Base-by-base conservation (phyloP, 2,113 vertebrate genomes). In the Raja brachyura region DNA sequence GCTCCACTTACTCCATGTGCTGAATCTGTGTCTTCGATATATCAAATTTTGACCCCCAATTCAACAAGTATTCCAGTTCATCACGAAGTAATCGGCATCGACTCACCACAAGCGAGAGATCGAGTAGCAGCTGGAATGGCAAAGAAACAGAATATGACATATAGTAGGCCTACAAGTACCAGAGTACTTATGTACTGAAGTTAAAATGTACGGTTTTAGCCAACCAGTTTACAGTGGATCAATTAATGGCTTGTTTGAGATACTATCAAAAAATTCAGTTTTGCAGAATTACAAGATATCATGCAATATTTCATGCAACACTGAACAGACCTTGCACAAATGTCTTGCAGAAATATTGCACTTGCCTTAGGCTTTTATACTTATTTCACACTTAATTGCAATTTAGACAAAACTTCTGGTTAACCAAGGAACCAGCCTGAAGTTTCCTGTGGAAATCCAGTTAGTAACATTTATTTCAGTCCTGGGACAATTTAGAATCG, bases 1-100 rank as follows among this genome's bases (percentile, higher is more conserved):
- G 61, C 56, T 86, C 16, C 9, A 96, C 97, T 96, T 95, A 97
- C 97, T 95, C 94, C 90, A 94, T 96, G 94, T 94, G 94, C 16
- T 93, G 93, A 92, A 97, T 93, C 56, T 94, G 93, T 63, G 94
- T 94, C 94, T 95, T 95, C 93, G 97, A 94, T 77, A 97, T 94
- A 39, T 95, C 95, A 94, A 95, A 97, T 93, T 96, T 97, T 93
- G 96, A 95, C 93, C 97, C 97, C 97, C 97, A 97, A 94, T 94
- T 96, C 88, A 95, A 94, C 95, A 97, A 95, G 94, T 96, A 97
- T 48, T 96, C 96, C 93, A 97, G 93, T 93, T 97, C 97, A 31
- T 97, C 95, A 95, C 96, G 97, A 56, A 97, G 93, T 93, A 94
- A 93, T 94, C 93, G 95, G 94, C 96, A 97, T 0, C 61, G 95